phyloP scores from a whole-genome alignment of 2,888 invertebrate species.

The Gymnoscelis rufifasciata region DNA sequence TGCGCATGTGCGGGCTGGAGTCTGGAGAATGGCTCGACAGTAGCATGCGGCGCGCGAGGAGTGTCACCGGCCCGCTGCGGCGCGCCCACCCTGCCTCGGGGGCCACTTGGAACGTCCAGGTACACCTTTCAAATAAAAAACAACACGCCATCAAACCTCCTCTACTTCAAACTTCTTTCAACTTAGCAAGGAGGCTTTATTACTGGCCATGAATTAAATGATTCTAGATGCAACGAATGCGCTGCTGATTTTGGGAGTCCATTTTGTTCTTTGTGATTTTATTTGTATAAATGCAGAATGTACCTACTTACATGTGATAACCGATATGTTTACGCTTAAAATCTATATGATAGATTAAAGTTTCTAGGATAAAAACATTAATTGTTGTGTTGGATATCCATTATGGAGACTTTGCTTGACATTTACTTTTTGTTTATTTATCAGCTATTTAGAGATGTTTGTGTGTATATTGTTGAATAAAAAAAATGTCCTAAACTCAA shows the following conservation, averaged over 20 bases:
- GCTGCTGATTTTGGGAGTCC: slow-evolving; percentile 13
- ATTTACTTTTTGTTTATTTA: too few species aligned
- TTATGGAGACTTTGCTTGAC: too few species aligned
- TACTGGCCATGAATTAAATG: neutral
- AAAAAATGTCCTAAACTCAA: slow-evolving; percentile 46
- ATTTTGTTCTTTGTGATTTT: slow-evolving; percentile 10
- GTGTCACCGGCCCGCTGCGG: slow-evolving; percentile 80
- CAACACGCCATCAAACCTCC: neutral
- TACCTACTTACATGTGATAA: too few species aligned
- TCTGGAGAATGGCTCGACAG: slow-evolving; percentile 42
- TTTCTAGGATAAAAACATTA: too few species aligned
- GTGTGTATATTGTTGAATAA: neutral
- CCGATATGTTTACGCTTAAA: too few species aligned
- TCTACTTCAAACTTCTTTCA: too few species aligned
- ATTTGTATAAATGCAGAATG: neutral
- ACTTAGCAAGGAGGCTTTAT: neutral
- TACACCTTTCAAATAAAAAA: slow-evolving; percentile 39
- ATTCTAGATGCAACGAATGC: slow-evolving; percentile 15
- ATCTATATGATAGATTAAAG: too few species aligned
- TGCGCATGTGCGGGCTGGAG: slow-evolving; percentile 40
- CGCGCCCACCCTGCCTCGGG: slow-evolving; percentile 88
- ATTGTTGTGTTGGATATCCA: too few species aligned
- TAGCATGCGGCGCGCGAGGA: slow-evolving; percentile 73
- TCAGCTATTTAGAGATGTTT: neutral
- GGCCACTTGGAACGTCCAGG: slow-evolving; percentile 91